These are phyloP conservation scores for Diaprepes abbreviatus DNA, from an alignment of 2,888 invertebrate genomes.

Conservation along the genomic window DNA sequence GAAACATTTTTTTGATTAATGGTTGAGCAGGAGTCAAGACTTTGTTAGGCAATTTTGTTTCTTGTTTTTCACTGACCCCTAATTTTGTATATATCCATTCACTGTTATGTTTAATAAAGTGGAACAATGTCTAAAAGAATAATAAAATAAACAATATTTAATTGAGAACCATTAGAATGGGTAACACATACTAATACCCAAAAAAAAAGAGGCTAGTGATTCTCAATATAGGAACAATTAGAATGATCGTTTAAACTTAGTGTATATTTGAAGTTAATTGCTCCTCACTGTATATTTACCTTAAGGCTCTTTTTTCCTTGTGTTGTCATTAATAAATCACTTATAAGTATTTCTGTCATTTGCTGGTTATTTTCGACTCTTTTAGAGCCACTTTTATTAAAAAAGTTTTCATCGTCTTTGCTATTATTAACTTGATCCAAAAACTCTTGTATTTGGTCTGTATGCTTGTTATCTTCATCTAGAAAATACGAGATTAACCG, in stretches of 20 bases:
- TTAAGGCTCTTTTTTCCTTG: conserved; percentile 73
- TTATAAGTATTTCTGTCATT: conserved; percentile 72
- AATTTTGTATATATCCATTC: conserved; percentile 78
- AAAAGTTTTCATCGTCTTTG: conserved; percentile 63
- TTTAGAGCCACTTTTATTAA: conserved; percentile 60
- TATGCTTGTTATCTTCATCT: conserved; percentile 83
- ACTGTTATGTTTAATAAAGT: conserved; percentile 78
- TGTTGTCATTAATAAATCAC: conserved; percentile 74
- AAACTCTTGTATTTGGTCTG: conserved; percentile 78
- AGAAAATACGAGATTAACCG: too few relatives aligned
- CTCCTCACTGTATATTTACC: conserved; percentile 61
- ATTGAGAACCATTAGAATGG: too few relatives aligned
- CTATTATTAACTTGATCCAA: conserved; percentile 71
- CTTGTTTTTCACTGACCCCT: conserved; percentile 64
- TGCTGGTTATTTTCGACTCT: conserved; percentile 69
- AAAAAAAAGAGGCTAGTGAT: too few relatives aligned
- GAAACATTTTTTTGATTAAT: conserved; percentile 83
- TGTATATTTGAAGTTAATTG: too few relatives aligned
- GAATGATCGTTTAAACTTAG: too few relatives aligned
- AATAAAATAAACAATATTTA: too few relatives aligned
- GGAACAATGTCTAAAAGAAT: conserved; percentile 74
- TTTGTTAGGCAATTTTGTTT: conserved; percentile 61
- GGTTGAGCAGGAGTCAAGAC: conserved; percentile 66
- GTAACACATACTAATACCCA: too few relatives aligned
- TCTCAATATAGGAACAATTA: too few relatives aligned